Evolutionary conservation across 2,797 vertebrate genomes (phyloP).

Genomic region (Alfaro cultratus): DNA sequence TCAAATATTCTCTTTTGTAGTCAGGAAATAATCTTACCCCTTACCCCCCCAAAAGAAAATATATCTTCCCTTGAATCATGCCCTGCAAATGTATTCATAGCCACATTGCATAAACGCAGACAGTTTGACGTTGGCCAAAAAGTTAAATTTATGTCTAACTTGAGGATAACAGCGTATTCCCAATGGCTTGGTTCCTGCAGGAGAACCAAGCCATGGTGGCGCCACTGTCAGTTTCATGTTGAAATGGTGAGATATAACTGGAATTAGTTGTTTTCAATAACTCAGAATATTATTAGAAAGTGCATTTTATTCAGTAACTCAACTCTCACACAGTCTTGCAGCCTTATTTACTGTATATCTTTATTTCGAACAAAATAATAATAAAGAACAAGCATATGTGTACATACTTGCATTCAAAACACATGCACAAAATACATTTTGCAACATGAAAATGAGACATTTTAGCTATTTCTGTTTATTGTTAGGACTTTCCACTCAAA

Average conservation of each 20-base stretch:
- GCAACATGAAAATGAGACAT: too few relatives aligned
- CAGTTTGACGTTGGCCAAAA: not conserved
- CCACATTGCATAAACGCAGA: not conserved
- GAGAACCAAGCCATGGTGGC: not conserved
- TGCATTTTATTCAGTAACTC: not conserved
- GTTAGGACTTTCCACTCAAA: not conserved
- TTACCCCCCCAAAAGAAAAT: not conserved
- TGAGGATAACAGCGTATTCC: not conserved
- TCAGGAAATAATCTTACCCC: constrained; percentile 8
- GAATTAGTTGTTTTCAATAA: not conserved
- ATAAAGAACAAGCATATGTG: too few relatives aligned
- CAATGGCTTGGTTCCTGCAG: not conserved
- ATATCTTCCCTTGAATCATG: not conserved
- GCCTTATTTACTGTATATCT: too few relatives aligned
- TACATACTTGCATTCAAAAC: too few relatives aligned
- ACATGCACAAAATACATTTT: too few relatives aligned
- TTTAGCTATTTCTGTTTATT: not conserved
- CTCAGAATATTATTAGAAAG: not conserved
- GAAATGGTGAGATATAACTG: not conserved
- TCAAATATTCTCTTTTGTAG: constrained; percentile 27
- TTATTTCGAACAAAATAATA: too few relatives aligned
- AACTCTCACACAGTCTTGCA: not conserved
- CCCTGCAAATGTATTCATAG: too few relatives aligned
- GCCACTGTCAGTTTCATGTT: not conserved
- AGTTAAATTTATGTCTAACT: not conserved